Evolutionary conservation across 2,113 vertebrate genomes (phyloP), one percentile per base, ranked within the genome.

Genomic region (Vombatus ursinus): DNA sequence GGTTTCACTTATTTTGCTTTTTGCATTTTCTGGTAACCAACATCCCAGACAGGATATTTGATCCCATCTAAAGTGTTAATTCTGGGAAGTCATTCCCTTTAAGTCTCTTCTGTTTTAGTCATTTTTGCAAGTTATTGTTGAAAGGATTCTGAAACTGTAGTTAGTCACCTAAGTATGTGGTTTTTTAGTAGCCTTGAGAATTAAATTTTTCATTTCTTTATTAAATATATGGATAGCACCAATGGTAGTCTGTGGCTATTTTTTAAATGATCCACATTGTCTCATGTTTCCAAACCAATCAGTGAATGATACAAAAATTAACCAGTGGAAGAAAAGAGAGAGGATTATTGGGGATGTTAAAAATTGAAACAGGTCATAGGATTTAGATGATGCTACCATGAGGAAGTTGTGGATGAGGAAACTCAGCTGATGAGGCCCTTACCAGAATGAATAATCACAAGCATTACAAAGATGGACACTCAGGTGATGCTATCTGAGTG

Each of bases 151-250:
- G 91, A 95, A 91, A 57, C 93, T 31, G 92, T 92, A 96, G 92
- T 95, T 92, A 96, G 92, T 95, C 97, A 92, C 90, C 54, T 91
- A 95, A 91, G 94, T 97, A 94, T 92, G 51, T 89, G 96, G 96
- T 97, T 96, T 96, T 52, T 68, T 94, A 94, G 94, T 94, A 89
- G 96, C 94, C 93, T 96, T 95, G 95, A 97, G 95, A 95, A 91
- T 49, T 52, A n/a, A n/a, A n/a, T 97, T 92, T 98, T 96, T 96
- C 95, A 95, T 96, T 95, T 53, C 52, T 97, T 97, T 95, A 95
- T 94, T 94, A 91, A 96, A 97, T 57, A 68, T 93, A 94, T 94
- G 91, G 52, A 3, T 1, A 61, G 93, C 89, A 95, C 95, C 94
- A 96, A 94, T 95, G 94, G 94, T 96, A 96, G 93, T 92, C 89